Evolutionary conservation across 2,888 invertebrate species (phyloP), one percentile per base, ranked within the genome.

Genomic region (Philopedon plagiatum): DNA sequence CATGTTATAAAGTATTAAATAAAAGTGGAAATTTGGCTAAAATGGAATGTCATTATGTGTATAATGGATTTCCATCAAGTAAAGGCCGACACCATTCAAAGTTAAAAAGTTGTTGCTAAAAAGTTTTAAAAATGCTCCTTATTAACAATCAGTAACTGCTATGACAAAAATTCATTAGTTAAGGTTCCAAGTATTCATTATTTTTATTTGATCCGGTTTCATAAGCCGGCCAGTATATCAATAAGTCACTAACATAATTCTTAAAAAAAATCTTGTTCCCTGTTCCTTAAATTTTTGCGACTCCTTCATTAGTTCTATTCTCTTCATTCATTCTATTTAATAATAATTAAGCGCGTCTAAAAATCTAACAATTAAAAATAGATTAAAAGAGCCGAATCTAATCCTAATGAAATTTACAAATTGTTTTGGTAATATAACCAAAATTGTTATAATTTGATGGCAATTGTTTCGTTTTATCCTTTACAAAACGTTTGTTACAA

Each of bases 311-410:
- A 46, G 9, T 44, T 7, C 1, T 19, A 44, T 44, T 44, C n/a
- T 46, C 21, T 46, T 46, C 21, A 46, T 46, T 23, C 46, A 46
- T 23, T 23, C 5, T 2, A 46, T n/a, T 1, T 11, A 4, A 2
- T 56, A n/a, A 51, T 51, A 23, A 56, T 56, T 56, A 29, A 56
- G 56, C 37, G n/a, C 32, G 13, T 2, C 34, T 21, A 56, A 32
- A 56, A 7, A 32, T 32, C 56, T 18, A 19, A 56, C 56, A 56
- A 56, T 56, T 56, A 56, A 32, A 32, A 37, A 11, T 11, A 32
- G 18, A 56, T 56, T 56, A 56, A 56, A 29, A 11, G 32, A 29
- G n/a, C 56, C 32, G 56, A 32, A 56, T 21, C 23, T 18, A 56
- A 56, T 56, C 15, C 2, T 37, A 44, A 44, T 19, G 18, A 44